These are phyloP conservation scores for Anguilla marmorata DNA, from an alignment of 2,797 vertebrate genomes.

Conservation along the genomic window DNA sequence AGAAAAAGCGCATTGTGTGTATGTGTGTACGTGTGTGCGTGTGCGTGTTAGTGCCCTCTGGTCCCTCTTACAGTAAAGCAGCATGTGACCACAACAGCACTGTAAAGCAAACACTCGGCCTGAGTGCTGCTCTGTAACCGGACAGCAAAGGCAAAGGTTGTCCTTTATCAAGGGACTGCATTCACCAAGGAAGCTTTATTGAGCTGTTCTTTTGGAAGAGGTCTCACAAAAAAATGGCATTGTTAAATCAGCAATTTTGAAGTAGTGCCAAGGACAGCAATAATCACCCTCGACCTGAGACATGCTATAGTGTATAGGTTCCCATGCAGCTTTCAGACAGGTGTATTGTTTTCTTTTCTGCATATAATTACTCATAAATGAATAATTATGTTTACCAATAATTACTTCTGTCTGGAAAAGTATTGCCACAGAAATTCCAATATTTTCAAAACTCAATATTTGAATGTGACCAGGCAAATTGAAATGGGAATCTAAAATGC, in stretches of 20 bases:
- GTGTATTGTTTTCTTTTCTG: neutral
- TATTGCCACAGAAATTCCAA: neutral
- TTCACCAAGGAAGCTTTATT: constrained; percentile 55
- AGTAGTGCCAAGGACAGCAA: neutral
- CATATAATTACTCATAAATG: neutral
- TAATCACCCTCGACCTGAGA: neutral
- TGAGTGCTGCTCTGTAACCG: constrained; percentile 53
- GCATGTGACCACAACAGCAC: constrained; percentile 56
- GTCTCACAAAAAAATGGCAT: constrained; percentile 29
- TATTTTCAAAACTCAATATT: neutral
- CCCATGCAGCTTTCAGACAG: neutral
- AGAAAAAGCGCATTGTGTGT: constrained; percentile 41
- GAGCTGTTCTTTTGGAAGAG: constrained; percentile 52
- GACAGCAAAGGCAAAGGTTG: constrained; percentile 62
- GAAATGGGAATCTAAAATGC: neutral
- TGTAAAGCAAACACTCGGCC: constrained; percentile 34
- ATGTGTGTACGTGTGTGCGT: neutral
- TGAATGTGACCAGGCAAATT: neutral
- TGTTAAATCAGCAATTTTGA: neutral
- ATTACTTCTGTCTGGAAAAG: neutral
- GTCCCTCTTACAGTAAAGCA: constrained; percentile 16
- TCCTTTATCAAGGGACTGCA: constrained; percentile 58
- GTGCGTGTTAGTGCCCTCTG: neutral
- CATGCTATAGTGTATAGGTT: neutral
- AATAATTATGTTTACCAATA: neutral